Conservation (phyloP, 2,797 vertebrate species). For the Amblyopsis hoosieri region DNA sequence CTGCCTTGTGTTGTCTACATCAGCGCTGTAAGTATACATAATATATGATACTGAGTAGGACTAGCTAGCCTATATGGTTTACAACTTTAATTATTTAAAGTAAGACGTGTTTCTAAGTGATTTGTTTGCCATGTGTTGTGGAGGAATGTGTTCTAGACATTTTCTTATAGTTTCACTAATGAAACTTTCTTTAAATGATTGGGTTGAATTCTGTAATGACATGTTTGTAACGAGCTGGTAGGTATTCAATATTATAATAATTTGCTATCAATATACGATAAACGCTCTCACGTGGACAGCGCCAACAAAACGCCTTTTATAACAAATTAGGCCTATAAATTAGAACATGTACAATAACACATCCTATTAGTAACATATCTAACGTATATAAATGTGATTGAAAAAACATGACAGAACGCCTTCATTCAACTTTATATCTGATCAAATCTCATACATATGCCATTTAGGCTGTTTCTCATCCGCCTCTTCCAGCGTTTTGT, state of each 20-base stretch:
- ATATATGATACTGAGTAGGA: background rate
- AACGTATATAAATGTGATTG: no score
- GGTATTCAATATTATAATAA: background rate
- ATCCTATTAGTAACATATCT: no score
- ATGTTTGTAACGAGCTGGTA: background rate
- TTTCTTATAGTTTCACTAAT: background rate
- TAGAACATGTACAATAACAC: no score
- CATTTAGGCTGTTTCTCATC: no score
- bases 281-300: background rate
- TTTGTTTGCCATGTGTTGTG: constrained; percentile 27
- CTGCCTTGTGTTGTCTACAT: constrained; percentile 29
- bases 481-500: no score
- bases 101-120: constrained; percentile 38
- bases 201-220: background rate
- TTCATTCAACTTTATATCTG: no score
- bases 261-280: background rate
- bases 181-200: constrained; percentile 24
- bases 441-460: no score
- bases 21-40: constrained; percentile 43
- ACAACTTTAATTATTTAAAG: constrained; percentile 34
- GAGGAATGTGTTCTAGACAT: background rate
- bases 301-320: no score
- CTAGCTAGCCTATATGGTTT: constrained; percentile 3
- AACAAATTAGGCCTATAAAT: no score
- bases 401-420: no score